Conservation (phyloP, 2,797 vertebrate genomes). For the Botia kubotai region DNA sequence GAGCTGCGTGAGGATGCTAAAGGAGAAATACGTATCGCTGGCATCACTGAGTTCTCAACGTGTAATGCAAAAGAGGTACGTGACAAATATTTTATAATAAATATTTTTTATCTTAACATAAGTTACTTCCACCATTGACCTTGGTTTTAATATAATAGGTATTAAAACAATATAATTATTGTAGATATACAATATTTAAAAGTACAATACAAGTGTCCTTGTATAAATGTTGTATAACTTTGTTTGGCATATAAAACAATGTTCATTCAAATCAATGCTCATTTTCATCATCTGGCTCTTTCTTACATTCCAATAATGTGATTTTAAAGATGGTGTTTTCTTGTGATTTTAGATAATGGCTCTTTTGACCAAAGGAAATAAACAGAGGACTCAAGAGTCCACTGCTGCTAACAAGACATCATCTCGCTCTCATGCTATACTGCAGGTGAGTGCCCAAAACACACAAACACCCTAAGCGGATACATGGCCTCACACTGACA, state of each 20-base stretch:
- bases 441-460: slow-evolving; percentile 64
- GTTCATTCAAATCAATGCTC: too few species aligned
- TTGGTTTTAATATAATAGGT: too few species aligned
- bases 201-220: too few species aligned
- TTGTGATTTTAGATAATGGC: slow-evolving; percentile 85
- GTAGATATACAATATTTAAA: too few species aligned
- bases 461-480: background rate
- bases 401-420: slow-evolving; percentile 90
- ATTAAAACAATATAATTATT: too few species aligned
- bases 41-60: slow-evolving; percentile 91
- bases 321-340: background rate
- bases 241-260: too few species aligned
- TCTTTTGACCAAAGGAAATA: slow-evolving; percentile 88
- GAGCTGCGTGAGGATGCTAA: slow-evolving; percentile 90
- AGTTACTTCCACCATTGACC: too few species aligned
- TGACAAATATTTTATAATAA: background rate
- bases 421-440: slow-evolving; percentile 90
- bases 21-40: slow-evolving; percentile 87
- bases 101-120: too few species aligned
- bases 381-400: slow-evolving; percentile 91
- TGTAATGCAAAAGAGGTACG: slow-evolving; percentile 87
- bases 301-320: background rate
- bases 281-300: background rate
- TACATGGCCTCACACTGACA: slow-evolving; percentile 15
- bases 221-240: too few species aligned